Percentiles rank a stretch among this genome's conserved stretches.
phyloP scores from a whole-genome alignment of 2,797 vertebrate genomes.

The Synaphobranchus kaupii region DNA sequence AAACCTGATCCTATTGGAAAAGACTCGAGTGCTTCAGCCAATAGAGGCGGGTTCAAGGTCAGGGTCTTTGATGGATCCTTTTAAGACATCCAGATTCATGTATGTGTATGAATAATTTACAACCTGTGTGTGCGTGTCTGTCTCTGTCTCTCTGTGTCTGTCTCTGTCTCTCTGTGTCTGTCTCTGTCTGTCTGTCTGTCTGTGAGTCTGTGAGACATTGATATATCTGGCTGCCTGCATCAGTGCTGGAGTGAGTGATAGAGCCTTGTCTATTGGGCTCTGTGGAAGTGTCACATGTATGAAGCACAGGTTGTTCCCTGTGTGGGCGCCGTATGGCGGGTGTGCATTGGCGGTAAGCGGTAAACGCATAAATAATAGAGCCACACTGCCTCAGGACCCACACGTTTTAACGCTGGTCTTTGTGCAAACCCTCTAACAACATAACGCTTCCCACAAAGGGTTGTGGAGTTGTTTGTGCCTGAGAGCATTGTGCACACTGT shows the following conservation, averaged over 20 bases:
- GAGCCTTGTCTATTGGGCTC: background rate
- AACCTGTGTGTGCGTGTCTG: background rate
- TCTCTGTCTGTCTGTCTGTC: background rate
- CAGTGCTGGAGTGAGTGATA: background rate
- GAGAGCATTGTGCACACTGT: background rate
- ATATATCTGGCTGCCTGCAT: too few relatives aligned
- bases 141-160: background rate
- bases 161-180: background rate
- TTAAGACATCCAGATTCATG: background rate
- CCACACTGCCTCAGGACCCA: background rate
- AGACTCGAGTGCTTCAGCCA: background rate
- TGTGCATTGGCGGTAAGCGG: background rate
- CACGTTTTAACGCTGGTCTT: too few relatives aligned
- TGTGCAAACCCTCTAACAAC: background rate
- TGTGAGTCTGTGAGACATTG: background rate
- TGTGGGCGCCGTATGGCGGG: background rate
- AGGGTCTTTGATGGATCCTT: background rate
- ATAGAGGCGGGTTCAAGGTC: background rate
- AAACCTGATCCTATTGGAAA: background rate
- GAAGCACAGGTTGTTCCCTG: background rate
- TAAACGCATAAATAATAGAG: background rate
- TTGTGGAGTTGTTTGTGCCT: background rate
- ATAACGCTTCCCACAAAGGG: background rate
- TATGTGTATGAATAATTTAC: slow-evolving; percentile 5
- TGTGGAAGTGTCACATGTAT: background rate